A percentile compares a stretch with the other conserved stretches of the same genome.
Conservation (phyloP, 2,797 vertebrate genomes). For the Aplochiton taeniatus region DNA sequence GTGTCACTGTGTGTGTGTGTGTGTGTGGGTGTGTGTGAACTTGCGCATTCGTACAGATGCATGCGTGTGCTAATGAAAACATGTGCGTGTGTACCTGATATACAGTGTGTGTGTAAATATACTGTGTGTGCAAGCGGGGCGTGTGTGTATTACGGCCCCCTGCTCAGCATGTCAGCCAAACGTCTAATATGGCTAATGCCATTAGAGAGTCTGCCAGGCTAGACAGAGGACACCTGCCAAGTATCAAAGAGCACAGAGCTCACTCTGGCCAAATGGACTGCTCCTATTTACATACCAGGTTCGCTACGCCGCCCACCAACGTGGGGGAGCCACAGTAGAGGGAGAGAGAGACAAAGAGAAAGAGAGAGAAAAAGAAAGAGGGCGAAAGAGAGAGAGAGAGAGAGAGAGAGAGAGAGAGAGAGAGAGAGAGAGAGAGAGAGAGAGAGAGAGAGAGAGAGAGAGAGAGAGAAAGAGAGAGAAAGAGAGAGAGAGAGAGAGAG, state of each 20-base stretch:
- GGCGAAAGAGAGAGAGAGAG: background rate
- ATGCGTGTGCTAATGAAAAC: slow-evolving; percentile 4
- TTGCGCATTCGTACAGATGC: no score
- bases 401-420: background rate
- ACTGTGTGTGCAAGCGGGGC: no score
- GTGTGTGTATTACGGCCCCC: slow-evolving; percentile 8
- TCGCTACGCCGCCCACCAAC: slow-evolving; percentile 42
- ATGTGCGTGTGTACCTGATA: no score
- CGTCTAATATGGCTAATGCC: slow-evolving; percentile 68
- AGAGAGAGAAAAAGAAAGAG: no score
- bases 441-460: slow-evolving; percentile 3
- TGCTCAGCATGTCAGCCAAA: slow-evolving; percentile 60
- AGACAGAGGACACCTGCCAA: slow-evolving; percentile 44
- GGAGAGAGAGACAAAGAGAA: no score
- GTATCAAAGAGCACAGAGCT: slow-evolving; percentile 46
- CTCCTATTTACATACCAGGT: slow-evolving; percentile 62
- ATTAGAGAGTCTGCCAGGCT: slow-evolving; percentile 62
- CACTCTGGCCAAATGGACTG: slow-evolving; percentile 53
- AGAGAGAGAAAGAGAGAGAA: slow-evolving; percentile 5
- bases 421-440: background rate
- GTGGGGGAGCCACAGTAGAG: slow-evolving; percentile 44
- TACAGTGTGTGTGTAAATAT: no score
- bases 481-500: background rate
- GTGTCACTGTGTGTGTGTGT: background rate
- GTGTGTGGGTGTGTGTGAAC: slow-evolving; percentile 9